Conservation (phyloP, 2,113 vertebrate species). For the Mesocricetus auratus region DNA sequence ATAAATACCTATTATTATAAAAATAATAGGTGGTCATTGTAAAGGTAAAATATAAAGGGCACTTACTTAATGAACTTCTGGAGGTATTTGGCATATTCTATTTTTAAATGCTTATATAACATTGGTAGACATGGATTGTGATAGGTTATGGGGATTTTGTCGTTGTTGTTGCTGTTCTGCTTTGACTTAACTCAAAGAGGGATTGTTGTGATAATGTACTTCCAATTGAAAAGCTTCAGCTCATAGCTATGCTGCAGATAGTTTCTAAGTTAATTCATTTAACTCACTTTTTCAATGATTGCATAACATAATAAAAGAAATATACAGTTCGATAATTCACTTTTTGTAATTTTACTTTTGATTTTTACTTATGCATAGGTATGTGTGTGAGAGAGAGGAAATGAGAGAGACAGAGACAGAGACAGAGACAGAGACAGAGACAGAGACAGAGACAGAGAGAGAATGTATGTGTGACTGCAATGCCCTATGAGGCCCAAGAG, state of each 20-base stretch:
- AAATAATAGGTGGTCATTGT: background rate
- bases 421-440: no score
- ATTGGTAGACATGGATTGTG: background rate
- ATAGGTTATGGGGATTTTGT: background rate
- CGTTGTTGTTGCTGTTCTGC: background rate
- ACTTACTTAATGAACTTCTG: background rate
- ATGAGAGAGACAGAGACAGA: no score
- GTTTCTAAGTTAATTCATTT: background rate
- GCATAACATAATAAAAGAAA: background rate
- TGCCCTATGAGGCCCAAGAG: background rate
- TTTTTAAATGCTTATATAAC: background rate
- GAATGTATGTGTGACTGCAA: background rate
- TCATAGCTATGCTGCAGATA: background rate
- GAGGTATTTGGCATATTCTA: background rate
- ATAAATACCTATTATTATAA: background rate
- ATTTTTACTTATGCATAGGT: background rate
- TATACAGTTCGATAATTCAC: background rate
- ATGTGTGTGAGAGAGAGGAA: background rate
- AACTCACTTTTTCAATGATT: background rate
- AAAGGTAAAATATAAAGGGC: background rate
- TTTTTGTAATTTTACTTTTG: background rate
- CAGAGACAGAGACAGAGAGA: no score
- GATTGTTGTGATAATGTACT: background rate
- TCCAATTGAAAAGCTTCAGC: background rate
- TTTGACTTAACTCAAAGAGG: background rate